Conservation (phyloP, 2,888 invertebrate species). For the Lamproptera curius region DNA sequence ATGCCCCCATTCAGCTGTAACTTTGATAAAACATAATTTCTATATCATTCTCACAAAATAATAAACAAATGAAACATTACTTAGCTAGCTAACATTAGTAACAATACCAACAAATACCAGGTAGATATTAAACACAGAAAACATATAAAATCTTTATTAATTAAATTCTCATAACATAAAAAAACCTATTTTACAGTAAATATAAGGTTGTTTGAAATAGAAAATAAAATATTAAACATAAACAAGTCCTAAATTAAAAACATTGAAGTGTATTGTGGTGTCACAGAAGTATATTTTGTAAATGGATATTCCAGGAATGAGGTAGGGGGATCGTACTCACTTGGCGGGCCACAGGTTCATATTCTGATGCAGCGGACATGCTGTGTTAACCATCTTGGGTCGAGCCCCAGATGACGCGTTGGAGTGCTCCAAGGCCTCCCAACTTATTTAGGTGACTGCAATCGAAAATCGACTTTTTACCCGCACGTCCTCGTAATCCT, state of each 20-base stretch:
- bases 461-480: conserved; percentile 69
- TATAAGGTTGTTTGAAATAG: too few relatives aligned
- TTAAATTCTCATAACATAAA: too few relatives aligned
- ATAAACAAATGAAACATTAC: conserved; percentile 30
- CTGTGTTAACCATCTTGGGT: conserved; percentile 77
- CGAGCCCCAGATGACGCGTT: conserved; percentile 71
- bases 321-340: conserved; percentile 47
- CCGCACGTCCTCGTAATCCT: conserved; percentile 55
- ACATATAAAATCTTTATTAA: conserved; percentile 43
- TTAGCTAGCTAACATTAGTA: conserved; percentile 31
- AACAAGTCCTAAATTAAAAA: too few relatives aligned
- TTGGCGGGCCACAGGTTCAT: conserved; percentile 74
- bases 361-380: conserved; percentile 75
- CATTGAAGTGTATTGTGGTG: too few relatives aligned
- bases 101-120: conserved; percentile 33
- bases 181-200: too few relatives aligned
- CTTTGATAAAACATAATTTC: conserved; percentile 28
- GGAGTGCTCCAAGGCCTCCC: conserved; percentile 70
- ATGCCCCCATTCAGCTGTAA: conserved; percentile 36
- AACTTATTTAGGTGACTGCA: conserved; percentile 72
- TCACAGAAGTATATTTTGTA: neutral
- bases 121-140: conserved; percentile 48
- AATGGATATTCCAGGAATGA: neutral
- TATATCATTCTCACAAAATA: conserved; percentile 13
- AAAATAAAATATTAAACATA: too few relatives aligned